Evolutionary conservation across 2,888 invertebrate genomes (phyloP), one percentile per base, ranked within the genome.

Genomic region (Patella caerulea): DNA sequence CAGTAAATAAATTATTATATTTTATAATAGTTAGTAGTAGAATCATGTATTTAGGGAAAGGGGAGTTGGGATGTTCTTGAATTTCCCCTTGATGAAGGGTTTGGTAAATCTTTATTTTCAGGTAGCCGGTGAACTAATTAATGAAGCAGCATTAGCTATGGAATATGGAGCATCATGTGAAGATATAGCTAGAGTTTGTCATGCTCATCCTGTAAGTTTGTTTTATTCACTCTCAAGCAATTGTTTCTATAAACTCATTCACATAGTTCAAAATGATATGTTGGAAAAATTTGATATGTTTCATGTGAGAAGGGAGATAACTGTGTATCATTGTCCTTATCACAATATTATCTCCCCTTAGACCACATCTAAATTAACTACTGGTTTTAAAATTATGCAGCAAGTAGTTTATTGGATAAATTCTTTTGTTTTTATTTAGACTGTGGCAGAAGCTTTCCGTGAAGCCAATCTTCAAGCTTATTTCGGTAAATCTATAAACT

Each of bases 101-200:
- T 45, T 45, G 45, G 45, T 45, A 45, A 45, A 12, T 65, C 9
- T 71, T 52, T 65, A 75, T 19, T 79, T 87, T 70, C 85, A 96
- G 95, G 94, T 94, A 85, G 99, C 97, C 84, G 99, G 99, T 79
- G 99, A 99, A 93, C 93, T 99, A 89, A 98, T 99, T 89, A 98
- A 98, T 92, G 99, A 99, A 92, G 98, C 98, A 71, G 98, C 97
- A 34, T 93, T 99, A 86, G 99, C 98, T 52, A 97, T 99, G 95
- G 99, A 99, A 92, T 99, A 99, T 92, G 99, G 99, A 85, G 99
- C 99, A 52, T 96, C 98, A 0, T 96, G 97, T 81, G 99, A 99
- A 93, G 99, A 99, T 92, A 95, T 99, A 84, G 99, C 99, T 29
- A 94, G 99, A 90, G 98, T 98, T 71, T 99, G 99, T 91, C 99